phyloP scores from a whole-genome alignment of 2,888 invertebrate genomes.

The Rosalia funebris region DNA sequence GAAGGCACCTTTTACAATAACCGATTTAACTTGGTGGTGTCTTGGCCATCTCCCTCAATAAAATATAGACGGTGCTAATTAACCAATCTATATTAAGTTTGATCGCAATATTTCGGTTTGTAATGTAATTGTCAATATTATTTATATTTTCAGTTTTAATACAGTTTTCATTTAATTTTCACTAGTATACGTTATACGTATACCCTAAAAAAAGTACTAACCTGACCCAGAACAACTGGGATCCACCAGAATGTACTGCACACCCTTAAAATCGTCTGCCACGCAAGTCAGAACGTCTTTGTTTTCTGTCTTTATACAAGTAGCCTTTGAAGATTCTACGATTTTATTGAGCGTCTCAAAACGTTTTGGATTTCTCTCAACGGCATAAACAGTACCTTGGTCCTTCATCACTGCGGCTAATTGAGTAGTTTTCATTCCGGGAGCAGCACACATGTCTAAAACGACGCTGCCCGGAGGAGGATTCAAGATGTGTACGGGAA shows the following conservation, averaged over 20 bases:
- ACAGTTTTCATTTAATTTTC: too few relatives aligned
- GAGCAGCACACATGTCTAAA: constrained; percentile 97
- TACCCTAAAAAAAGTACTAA: too few relatives aligned
- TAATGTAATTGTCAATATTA: too few relatives aligned
- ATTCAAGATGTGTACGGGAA: constrained; percentile 82
- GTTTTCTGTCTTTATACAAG: constrained; percentile 74
- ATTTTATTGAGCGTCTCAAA: constrained; percentile 74
- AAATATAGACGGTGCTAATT: too few relatives aligned
- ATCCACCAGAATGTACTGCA: constrained; percentile 93
- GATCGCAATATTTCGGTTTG: too few relatives aligned
- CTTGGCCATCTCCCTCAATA: too few relatives aligned
- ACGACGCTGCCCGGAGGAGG: constrained; percentile 79
- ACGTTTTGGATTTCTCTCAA: constrained; percentile 78
- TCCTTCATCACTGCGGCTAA: constrained; percentile 85
- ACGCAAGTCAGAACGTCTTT: constrained; percentile 79
- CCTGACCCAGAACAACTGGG: constrained; percentile 97
- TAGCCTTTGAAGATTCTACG: constrained; percentile 72
- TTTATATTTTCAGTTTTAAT: too few relatives aligned
- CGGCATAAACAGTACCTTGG: constrained; percentile 81
- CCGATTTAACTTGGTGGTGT: too few relatives aligned
- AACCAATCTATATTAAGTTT: too few relatives aligned
- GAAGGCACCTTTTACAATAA: too few relatives aligned
- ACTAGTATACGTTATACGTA: too few relatives aligned
- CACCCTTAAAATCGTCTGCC: constrained; percentile 70
- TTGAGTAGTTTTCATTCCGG: constrained; percentile 96